Base-by-base conservation (phyloP, 2,888 invertebrate genomes). In the Hoplodrina ambigua region DNA sequence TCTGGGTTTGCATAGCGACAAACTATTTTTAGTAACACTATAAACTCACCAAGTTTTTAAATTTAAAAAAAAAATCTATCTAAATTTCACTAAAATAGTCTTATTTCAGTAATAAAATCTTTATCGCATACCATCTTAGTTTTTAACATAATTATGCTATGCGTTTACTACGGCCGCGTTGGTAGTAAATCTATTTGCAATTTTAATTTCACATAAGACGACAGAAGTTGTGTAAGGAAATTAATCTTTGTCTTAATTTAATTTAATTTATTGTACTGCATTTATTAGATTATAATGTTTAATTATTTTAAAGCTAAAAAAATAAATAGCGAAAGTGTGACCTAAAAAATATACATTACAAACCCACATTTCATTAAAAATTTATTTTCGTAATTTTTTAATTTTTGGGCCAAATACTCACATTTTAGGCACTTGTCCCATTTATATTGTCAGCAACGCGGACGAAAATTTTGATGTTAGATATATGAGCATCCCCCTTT, bases 141-240 rank as follows among this genome's bases (percentile, higher is more conserved):
- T 76, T 58, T 59, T 49, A 41, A 78, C 61, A 66, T 58, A 72
- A 62, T 72, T 52, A 62, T 33, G 25, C n/a, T 58, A 64, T 58
- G 44, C 20, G 15, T 62, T 61, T 13, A 4, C 25, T 13, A 72
- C 15, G n/a, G n/a, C 25, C 10, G 46, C 49, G 17, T 64, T 55
- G 66, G 25, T 68, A 44, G n/a, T 41, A 49, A 19, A 25, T 49
- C 49, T 50, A 78, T 73, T 73, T 75, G 57, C 65, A 78, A 71
- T 75, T 75, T 78, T 68, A 63, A 76, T 78, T 79, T 69, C 46
- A 53, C 60, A 69, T 15, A 15, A 5, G 46, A 58, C 69, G 69
- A 65, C 65, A 63, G 37, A 69, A 60, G 61, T 50, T 62, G 49
- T 74, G 62, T 56, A 50, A 53, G 58, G 25, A 56, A 74, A 74